Evolutionary conservation across 2,113 vertebrate species (phyloP).

Genomic region (Gorilla gorilla): DNA sequence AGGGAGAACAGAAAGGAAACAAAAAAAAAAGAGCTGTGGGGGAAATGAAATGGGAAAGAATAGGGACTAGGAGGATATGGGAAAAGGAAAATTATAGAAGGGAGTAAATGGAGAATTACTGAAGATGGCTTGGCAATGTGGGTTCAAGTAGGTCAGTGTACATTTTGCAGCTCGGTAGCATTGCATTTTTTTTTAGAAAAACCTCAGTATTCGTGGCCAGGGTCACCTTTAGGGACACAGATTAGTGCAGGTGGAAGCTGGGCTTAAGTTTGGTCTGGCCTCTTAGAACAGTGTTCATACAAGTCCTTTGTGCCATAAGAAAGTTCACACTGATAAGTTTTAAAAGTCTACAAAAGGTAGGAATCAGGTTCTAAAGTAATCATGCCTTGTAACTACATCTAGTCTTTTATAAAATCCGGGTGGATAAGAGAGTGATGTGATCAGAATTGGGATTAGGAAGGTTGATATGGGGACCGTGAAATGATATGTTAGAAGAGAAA

Average conservation of each 20-base stretch:
- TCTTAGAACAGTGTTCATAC: not conserved
- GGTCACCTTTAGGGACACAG: not conserved
- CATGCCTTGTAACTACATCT: not conserved
- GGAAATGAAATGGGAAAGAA: not conserved
- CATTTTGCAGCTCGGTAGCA: not conserved
- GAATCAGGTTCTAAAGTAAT: not conserved
- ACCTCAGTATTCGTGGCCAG: not conserved
- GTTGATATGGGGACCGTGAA: not conserved
- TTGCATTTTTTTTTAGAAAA: not conserved
- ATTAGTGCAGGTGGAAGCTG: no score
- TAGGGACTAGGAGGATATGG: fast-evolving
- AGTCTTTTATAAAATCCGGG: not conserved
- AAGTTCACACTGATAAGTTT: not conserved
- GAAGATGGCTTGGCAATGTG: not conserved
- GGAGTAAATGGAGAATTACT: not conserved
- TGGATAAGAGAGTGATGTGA: not conserved
- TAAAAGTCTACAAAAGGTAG: not conserved
- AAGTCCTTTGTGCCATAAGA: no score
- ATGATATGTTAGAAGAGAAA: not conserved
- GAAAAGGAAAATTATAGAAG: not conserved
- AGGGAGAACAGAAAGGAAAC: not conserved
- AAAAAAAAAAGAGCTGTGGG: not conserved
- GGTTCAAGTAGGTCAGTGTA: not conserved
- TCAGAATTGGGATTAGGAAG: not conserved
- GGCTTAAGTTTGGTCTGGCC: not conserved